Conservation (phyloP, 2,797 vertebrate genomes). For the Melanotaenia nigrans region DNA sequence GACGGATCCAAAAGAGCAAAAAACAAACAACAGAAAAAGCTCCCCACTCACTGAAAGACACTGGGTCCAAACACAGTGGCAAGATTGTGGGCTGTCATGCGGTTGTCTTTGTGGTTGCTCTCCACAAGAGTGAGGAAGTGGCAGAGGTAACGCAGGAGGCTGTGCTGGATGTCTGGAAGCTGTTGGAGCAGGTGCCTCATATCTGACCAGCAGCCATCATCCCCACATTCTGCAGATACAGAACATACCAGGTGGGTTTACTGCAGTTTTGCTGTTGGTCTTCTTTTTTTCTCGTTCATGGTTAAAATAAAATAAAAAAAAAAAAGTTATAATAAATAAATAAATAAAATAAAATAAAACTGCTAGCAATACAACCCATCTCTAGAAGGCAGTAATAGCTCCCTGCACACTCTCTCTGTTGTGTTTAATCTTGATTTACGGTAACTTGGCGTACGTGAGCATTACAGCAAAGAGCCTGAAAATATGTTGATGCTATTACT, state of each 20-base stretch:
- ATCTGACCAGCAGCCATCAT: conserved; percentile 77
- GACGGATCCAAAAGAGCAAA: background rate
- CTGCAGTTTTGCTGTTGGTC: background rate
- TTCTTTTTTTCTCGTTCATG: background rate
- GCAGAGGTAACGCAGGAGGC: conserved; percentile 90
- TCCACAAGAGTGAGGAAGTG: conserved; percentile 90
- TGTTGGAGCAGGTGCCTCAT: conserved; percentile 84
- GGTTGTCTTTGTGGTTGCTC: conserved; percentile 86
- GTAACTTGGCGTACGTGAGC: conserved; percentile 46
- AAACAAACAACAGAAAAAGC: background rate
- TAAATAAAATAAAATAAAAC: background rate
- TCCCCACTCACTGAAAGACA: conserved; percentile 90
- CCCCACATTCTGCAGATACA: conserved; percentile 77
- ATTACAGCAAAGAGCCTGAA: conserved; percentile 64
- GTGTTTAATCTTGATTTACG: conserved; percentile 48
- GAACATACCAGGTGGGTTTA: background rate
- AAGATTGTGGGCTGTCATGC: conserved; percentile 90
- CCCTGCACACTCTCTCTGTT: conserved; percentile 27
- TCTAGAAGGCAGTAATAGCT: conserved; percentile 17
- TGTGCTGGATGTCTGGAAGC: conserved; percentile 87
- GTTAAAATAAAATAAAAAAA: background rate
- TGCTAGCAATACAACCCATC: conserved; percentile 1
- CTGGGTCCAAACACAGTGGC: conserved; percentile 94
- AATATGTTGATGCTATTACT: conserved; percentile 78
- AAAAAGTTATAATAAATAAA: background rate